These are phyloP conservation scores for Crotalus horridus DNA, from an alignment of 2,113 vertebrate species.

Conservation along the genomic window DNA sequence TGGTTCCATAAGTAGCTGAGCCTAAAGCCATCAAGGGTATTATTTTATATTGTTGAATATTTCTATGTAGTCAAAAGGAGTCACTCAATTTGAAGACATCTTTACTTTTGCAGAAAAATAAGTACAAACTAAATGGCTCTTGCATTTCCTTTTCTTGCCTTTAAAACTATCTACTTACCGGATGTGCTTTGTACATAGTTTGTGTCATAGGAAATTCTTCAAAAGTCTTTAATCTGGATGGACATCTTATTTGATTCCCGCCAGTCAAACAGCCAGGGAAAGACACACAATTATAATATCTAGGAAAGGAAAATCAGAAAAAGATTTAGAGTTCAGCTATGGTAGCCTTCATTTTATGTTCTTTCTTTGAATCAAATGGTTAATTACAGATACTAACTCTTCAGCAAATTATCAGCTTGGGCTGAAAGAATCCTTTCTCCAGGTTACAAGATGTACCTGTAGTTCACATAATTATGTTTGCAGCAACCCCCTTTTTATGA, in stretches of 20 bases:
- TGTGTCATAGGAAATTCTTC: slow-evolving; percentile 89
- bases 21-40: neutral
- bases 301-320: slow-evolving; percentile 41
- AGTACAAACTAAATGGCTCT: neutral
- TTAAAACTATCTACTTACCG: slow-evolving; percentile 69
- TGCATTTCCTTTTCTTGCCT: neutral
- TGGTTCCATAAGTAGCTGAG: neutral
- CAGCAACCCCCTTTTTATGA: neutral
- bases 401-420: neutral
- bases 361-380: neutral
- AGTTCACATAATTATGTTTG: neutral
- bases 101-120: neutral
- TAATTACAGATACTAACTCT: neutral
- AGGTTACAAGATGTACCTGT: neutral
- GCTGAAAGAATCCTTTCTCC: neutral
- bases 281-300: slow-evolving; percentile 96
- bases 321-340: neutral
- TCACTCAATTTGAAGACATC: neutral
- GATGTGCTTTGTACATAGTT: slow-evolving; percentile 79
- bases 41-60: neutral
- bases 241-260: slow-evolving; percentile 75
- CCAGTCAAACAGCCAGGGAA: slow-evolving; percentile 85
- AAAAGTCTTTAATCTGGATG: slow-evolving; percentile 90
- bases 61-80: neutral
- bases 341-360: neutral